These are phyloP conservation scores for Neodontobutis hainanensis DNA, from an alignment of 2,113 vertebrate genomes.

Conservation along the genomic window DNA sequence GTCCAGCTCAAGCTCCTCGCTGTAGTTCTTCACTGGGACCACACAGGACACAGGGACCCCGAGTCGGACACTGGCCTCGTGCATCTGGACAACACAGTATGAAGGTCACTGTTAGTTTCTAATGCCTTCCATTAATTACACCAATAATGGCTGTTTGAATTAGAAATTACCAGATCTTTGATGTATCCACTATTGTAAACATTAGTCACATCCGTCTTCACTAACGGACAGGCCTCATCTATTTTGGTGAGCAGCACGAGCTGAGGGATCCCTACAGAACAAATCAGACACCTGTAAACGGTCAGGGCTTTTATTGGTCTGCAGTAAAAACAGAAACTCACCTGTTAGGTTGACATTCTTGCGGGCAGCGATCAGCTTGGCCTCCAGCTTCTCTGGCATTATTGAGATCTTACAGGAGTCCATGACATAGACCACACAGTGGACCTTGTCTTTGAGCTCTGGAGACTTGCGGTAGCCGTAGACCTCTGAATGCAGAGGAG, in stretches of 20 bases:
- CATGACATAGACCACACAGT: conserved; percentile 66
- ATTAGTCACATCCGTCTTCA: conserved; percentile 26
- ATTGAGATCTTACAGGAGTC: conserved; percentile 69
- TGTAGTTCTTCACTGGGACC: conserved; percentile 71
- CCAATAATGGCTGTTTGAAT: no score
- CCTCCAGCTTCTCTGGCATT: conserved; percentile 63
- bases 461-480: conserved; percentile 22
- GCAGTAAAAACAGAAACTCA: conserved; percentile 44
- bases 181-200: conserved; percentile 51
- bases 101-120: no score
- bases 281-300: background rate
- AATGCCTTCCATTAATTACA: no score
- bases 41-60: conserved; percentile 47
- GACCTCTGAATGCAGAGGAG: conserved; percentile 30
- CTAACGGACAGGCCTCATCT: conserved; percentile 50
- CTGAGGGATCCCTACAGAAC: conserved; percentile 49
- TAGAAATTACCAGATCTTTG: conserved; percentile 22
- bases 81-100: conserved; percentile 22
- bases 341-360: conserved; percentile 62
- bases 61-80: conserved; percentile 25
- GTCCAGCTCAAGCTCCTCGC: conserved; percentile 63
- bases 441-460: conserved; percentile 47
- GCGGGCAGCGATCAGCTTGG: conserved; percentile 70
- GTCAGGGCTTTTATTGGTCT: background rate
- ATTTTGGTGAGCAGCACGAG: conserved; percentile 52